These are phyloP conservation scores for Arenaria interpres DNA, from an alignment of 2,113 vertebrate species.

Conservation along the genomic window DNA sequence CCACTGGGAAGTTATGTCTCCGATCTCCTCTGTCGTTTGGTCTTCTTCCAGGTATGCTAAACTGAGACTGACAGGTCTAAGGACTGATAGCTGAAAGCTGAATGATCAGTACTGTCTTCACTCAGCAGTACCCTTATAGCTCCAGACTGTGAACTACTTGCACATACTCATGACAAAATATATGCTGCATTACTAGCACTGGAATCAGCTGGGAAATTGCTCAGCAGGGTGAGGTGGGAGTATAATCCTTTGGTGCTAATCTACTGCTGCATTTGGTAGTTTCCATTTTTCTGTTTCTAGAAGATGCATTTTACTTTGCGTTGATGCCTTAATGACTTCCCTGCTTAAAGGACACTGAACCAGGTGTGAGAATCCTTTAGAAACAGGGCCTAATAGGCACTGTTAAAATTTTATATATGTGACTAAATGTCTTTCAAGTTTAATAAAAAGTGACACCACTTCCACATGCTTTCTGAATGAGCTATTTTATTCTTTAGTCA, in stretches of 20 bases:
- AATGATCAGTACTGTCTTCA: neutral
- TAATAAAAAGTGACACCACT: neutral
- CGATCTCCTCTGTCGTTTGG: constrained; percentile 84
- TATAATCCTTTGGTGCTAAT: neutral
- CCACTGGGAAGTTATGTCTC: constrained; percentile 86
- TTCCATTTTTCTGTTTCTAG: neutral
- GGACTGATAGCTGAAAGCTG: neutral
- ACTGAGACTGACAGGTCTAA: neutral
- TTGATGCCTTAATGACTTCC: neutral
- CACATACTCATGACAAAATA: neutral
- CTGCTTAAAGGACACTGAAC: neutral
- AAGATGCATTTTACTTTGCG: neutral
- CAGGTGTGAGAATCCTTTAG: neutral
- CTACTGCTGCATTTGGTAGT: neutral
- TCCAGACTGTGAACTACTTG: neutral
- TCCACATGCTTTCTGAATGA: neutral
- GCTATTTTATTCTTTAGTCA: neutral
- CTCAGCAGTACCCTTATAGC: neutral
- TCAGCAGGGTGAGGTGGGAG: neutral
- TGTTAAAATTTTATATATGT: neutral
- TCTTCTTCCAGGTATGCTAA: constrained; percentile 84
- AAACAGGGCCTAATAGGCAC: neutral
- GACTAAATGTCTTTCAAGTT: neutral
- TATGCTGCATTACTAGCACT: neutral
- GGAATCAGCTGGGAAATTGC: neutral